phyloP scores from a whole-genome alignment of 2,797 vertebrate genomes.

The Acipenser ruthenus region DNA sequence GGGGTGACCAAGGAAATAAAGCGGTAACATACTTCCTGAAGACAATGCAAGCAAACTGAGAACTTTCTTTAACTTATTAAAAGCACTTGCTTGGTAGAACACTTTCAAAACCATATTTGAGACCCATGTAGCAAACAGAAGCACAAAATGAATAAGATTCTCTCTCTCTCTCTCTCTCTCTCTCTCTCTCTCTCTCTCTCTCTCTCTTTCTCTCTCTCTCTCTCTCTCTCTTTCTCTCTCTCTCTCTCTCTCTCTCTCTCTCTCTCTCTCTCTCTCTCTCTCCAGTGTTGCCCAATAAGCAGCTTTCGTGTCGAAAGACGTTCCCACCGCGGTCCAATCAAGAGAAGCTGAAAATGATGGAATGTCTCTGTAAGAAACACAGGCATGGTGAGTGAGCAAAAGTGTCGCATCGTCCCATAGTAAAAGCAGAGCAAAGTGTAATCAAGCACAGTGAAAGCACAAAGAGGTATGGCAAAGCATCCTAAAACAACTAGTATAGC shows the following conservation, averaged over 20 bases:
- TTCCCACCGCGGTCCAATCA: fast-evolving
- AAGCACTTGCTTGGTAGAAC: background rate
- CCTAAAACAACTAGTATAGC: no score
- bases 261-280: constrained; percentile 30
- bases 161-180: constrained; percentile 5
- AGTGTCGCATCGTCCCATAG: background rate
- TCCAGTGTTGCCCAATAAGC: constrained; percentile 29
- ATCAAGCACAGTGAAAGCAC: no score
- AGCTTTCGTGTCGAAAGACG: background rate
- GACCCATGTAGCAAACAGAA: no score
- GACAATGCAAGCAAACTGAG: no score
- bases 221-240: background rate
- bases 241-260: background rate
- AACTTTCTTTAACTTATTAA: background rate
- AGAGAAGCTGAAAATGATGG: background rate
- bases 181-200: constrained; percentile 21
- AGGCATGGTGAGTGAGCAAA: constrained; percentile 29
- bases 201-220: constrained; percentile 48
- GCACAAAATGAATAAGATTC: no score
- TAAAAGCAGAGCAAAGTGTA: no score
- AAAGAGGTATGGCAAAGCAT: no score
- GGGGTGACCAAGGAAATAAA: no score
- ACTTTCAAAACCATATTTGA: no score
- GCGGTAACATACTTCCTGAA: no score
- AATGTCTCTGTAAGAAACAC: constrained; percentile 28